Conservation (phyloP, 2,888 invertebrate genomes). For the Zaprionus bogoriensis region DNA sequence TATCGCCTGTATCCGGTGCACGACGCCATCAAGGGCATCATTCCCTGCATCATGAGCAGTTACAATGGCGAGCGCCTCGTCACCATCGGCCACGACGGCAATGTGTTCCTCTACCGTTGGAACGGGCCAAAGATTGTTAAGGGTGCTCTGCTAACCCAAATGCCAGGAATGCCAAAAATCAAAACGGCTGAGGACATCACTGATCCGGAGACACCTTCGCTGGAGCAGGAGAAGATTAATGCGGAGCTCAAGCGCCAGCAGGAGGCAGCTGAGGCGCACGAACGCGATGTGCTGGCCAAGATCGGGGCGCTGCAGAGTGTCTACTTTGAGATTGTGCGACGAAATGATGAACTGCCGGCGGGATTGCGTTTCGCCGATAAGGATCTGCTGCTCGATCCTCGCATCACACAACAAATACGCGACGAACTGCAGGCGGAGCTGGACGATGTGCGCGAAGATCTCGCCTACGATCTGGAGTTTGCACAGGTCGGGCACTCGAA, state of each 20-base stretch:
- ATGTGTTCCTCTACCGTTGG: conserved; percentile 88
- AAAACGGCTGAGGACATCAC: conserved; percentile 65
- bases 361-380: conserved; percentile 85
- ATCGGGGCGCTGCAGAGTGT: conserved; percentile 85
- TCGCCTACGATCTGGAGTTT: conserved; percentile 88
- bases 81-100: conserved; percentile 89
- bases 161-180: conserved; percentile 34
- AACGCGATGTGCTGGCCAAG: conserved; percentile 85
- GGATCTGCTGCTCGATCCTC: conserved; percentile 87
- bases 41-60: conserved; percentile 87
- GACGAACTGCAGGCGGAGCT: conserved; percentile 85
- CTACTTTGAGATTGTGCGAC: conserved; percentile 84
- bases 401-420: conserved; percentile 87
- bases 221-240: conserved; percentile 88
- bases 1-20: conserved; percentile 90
- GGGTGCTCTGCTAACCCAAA: not conserved
- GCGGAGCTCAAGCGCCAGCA: conserved; percentile 84
- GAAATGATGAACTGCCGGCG: conserved; percentile 85
- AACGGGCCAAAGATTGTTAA: conserved; percentile 71
- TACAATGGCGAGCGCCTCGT: conserved; percentile 84
- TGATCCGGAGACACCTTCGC: conserved; percentile 74
- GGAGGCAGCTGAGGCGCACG: conserved; percentile 84
- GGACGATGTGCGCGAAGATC: conserved; percentile 86
- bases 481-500: conserved; percentile 86
- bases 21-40: conserved; percentile 87